These are phyloP conservation scores for Panagrolaimus sp. DNA, from an alignment of 1,140 invertebrate species.

Conservation along the genomic window DNA sequence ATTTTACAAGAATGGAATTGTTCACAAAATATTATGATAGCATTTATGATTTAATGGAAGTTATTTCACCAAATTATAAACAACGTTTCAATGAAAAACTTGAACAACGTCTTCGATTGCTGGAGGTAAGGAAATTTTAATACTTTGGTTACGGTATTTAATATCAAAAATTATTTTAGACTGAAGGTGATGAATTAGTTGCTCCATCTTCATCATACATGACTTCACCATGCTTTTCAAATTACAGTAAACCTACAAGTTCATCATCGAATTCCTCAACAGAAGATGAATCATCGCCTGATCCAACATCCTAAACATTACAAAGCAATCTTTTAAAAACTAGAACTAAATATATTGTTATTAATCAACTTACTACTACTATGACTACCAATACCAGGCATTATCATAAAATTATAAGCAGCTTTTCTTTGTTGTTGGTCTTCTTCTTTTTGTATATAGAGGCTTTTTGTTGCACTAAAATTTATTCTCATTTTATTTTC, in stretches of 20 bases:
- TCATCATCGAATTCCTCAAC: background rate
- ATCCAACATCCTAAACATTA: background rate
- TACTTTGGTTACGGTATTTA: background rate
- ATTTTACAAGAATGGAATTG: slow-evolving; percentile 55
- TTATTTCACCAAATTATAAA: slow-evolving; percentile 53
- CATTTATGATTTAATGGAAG: slow-evolving; percentile 52
- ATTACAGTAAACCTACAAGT: background rate
- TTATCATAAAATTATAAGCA: too few relatives aligned
- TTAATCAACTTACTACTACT: too few relatives aligned
- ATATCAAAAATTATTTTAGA: background rate
- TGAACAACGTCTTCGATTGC: slow-evolving; percentile 29
- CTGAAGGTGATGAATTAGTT: slow-evolving; percentile 6
- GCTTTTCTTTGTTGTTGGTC: too few relatives aligned
- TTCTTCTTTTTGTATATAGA: too few relatives aligned
- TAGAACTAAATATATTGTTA: too few relatives aligned
- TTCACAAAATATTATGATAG: slow-evolving; percentile 58
- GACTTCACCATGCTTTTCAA: background rate
- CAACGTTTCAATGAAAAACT: slow-evolving; percentile 49
- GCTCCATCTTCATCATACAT: background rate
- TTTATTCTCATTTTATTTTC: too few relatives aligned
- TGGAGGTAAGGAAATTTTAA: slow-evolving; percentile 25
- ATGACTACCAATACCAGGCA: too few relatives aligned
- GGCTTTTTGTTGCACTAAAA: too few relatives aligned
- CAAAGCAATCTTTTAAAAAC: background rate
- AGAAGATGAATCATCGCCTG: background rate